Base-by-base conservation (phyloP, 2,113 vertebrate species). In the Mugil cephalus region DNA sequence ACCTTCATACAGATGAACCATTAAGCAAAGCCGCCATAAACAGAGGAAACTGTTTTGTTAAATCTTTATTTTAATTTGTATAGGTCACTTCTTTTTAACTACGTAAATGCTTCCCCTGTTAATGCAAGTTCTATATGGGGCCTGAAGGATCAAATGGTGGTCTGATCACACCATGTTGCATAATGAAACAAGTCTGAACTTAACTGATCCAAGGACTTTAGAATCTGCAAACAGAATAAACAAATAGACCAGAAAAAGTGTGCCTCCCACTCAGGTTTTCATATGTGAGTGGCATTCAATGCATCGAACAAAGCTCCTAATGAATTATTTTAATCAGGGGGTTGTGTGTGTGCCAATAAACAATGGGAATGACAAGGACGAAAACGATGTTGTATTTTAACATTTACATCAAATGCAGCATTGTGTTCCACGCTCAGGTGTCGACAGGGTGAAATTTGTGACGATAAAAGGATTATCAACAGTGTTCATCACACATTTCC, bases 151-250 rank as follows among this genome's bases (percentile, higher is more conserved):
- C 24, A 30, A 30, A 30, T 9, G 8, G 17, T 79, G 34, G 17
- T 42, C 17, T 50, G 30, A 55, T 52, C 53, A 19, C 17, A 39
- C 9, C 4, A 0, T n/a, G 18, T 67, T 53, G 18, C 43, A 24
- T 70, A 34, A 52, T 39, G 9, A 51, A 50, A 53, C 9, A 9
- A 35, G 38, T 39, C 13, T 6, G 47, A 21, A 7, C 8, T 19
- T 34, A 36, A 40, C n/a, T n/a, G n/a, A 46, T 35, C 21, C 17
- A 54, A 58, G 53, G 73, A 63, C 62, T 69, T 62, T 51, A 43
- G 40, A 74, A 56, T 53, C 24, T 17, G 45, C 45, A 77, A 53
- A 77, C 17, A 66, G 24, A 50, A 51, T 35, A 52, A 74, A 65
- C 15, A 58, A 65, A 75, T 43, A 54, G n/a, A 3, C 3, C 42